Conservation (phyloP, 2,797 vertebrate species). For the Nyctibius grandis region DNA sequence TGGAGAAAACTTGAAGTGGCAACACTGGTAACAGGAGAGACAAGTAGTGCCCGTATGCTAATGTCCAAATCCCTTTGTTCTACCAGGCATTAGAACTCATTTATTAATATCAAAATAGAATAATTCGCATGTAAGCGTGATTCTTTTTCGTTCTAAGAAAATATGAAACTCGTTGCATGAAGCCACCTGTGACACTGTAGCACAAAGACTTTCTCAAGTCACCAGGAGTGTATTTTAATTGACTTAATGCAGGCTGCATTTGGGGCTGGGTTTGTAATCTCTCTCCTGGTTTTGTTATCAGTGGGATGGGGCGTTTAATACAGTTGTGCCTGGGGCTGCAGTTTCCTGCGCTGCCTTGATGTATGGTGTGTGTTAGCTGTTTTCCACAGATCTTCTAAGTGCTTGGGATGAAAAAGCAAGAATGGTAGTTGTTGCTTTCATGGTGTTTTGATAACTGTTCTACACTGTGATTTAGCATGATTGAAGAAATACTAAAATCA, state of each 20-base stretch:
- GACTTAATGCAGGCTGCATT: neutral
- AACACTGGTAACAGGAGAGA: neutral
- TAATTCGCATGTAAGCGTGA: neutral
- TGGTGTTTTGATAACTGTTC: neutral
- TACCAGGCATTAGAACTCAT: neutral
- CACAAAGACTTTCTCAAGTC: neutral
- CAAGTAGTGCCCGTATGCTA: neutral
- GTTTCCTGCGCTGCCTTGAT: neutral
- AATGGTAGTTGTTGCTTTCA: neutral
- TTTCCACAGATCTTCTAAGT: neutral
- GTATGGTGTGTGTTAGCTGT: rapidly evolving
- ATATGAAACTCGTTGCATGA: rapidly evolving
- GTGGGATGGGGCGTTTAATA: neutral
- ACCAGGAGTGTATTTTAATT: neutral
- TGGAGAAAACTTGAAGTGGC: neutral
- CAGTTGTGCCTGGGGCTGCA: neutral
- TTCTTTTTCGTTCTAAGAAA: neutral
- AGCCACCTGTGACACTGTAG: neutral
- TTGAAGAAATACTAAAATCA: neutral
- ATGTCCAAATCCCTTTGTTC: neutral
- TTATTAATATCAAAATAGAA: neutral
- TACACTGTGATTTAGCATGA: neutral
- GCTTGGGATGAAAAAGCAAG: neutral
- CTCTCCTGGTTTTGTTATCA: neutral
- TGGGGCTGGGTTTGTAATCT: neutral